Evolutionary conservation across 1,140 invertebrate species (phyloP), one percentile per base, ranked within the genome.

Genomic region (Trachelipus rathkii): DNA sequence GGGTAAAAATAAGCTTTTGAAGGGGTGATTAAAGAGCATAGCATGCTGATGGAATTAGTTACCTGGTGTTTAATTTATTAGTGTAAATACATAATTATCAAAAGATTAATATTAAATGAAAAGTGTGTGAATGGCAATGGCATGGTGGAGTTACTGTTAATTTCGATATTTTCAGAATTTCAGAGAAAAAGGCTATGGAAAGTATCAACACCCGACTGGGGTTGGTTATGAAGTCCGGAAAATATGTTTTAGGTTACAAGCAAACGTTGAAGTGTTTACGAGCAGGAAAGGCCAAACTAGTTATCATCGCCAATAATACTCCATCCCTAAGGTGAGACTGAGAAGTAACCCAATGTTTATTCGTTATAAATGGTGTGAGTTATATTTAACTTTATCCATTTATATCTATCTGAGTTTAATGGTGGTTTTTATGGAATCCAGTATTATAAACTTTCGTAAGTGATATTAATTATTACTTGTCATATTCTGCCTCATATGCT

Each of bases 161-260:
- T 33, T 33, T 33, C 33, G 1, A 33, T n/a, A 33, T 33, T 33
- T 15, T 60, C 19, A 4, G n/a, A 4, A 15, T 19, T 60, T 60
- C 19, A n/a, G n/a, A 60, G 50, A 98, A 99, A 93, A 99, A 99
- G 89, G 93, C 95, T 78, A 92, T 96, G 85, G 97, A 99, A 89
- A 97, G 94, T 87, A 99, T 99, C 87, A 99, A 99, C 89, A 92
- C 95, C 83, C 90, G 96, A 82, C 87, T 99, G 83, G 96, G 96
- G 78, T 87, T 99, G 84, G 98, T 99, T 10, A 99, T 99, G 95
- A 99, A 99, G 87, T 98, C 95, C 77, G 98, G 98, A 82, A 99
- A 99, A 89, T 99, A 93, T 85, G 93, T 95, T 79, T 88, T 99
- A 79, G 98, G 98, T n/a, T 96, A 98, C 88, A 98, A 97, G 84